Conservation (phyloP, 1,140 invertebrate species). For the Trinorchestia longiramus region DNA sequence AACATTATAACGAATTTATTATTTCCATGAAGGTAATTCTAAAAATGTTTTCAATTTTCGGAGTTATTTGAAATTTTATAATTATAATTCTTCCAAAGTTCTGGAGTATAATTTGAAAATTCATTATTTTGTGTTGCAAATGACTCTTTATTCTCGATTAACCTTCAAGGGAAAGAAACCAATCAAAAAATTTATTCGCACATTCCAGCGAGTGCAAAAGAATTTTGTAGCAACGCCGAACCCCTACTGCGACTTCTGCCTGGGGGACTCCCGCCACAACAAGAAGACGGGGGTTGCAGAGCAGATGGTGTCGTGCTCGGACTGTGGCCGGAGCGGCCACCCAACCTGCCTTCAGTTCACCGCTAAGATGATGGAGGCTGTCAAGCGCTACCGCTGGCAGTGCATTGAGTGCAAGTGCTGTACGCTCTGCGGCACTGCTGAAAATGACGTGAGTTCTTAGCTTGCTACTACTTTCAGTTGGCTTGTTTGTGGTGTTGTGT, state of each 20-base stretch:
- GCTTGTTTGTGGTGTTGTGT: no score
- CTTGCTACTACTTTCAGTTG: no score
- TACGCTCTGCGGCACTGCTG: slow-evolving; percentile 97
- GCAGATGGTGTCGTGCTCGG: slow-evolving; percentile 96
- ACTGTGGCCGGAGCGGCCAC: slow-evolving; percentile 97
- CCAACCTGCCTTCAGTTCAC: slow-evolving; percentile 98
- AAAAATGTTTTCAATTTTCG: no score
- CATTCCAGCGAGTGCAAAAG: not conserved
- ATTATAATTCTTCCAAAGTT: not conserved
- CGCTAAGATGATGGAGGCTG: slow-evolving; percentile 97
- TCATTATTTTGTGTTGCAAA: no score
- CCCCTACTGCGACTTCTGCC: slow-evolving; percentile 96
- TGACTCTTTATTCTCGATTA: no score
- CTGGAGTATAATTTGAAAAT: no score
- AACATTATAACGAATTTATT: not conserved
- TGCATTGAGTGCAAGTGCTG: slow-evolving; percentile 99
- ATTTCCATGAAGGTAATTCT: not conserved
- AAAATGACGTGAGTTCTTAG: slow-evolving; percentile 82
- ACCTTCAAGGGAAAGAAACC: no score
- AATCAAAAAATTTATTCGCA: not conserved
- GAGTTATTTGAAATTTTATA: no score
- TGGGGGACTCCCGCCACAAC: slow-evolving; percentile 93
- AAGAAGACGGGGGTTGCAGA: slow-evolving; percentile 97
- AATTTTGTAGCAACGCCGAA: slow-evolving; percentile 59
- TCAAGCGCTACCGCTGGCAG: slow-evolving; percentile 98